A percentile compares a stretch with the other conserved stretches of the same genome.
Conservation (phyloP, 2,797 vertebrate species). For the Platalea minor region DNA sequence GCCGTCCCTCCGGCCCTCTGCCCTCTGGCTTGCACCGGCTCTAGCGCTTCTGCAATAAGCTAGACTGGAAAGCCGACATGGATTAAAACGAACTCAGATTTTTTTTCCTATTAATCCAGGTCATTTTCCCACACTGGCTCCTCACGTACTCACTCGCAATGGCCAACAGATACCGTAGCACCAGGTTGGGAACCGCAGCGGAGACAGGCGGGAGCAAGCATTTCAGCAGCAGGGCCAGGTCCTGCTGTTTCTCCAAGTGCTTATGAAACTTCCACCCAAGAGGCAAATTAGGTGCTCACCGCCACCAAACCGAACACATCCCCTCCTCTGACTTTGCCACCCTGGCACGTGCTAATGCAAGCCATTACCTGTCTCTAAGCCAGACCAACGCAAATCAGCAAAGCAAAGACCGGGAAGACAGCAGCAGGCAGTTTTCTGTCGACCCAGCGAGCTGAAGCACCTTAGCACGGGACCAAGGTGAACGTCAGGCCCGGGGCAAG, state of each 20-base stretch:
- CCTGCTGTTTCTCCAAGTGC: background rate
- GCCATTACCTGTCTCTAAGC: background rate
- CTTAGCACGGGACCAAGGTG: background rate
- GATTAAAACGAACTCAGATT: background rate
- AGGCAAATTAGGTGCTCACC: background rate
- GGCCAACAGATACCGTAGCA: accelerated
- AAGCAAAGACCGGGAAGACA: background rate
- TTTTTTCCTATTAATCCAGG: background rate
- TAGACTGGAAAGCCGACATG: background rate
- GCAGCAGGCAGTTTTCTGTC: background rate
- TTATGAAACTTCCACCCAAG: background rate
- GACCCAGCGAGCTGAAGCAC: background rate
- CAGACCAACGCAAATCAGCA: background rate
- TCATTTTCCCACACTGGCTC: background rate
- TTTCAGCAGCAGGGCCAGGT: background rate
- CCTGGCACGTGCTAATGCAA: background rate
- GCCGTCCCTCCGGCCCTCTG: background rate
- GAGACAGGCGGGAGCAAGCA: background rate
- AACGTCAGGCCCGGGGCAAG: background rate
- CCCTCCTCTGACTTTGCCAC: background rate
- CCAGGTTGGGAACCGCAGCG: background rate
- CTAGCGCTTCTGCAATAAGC: background rate
- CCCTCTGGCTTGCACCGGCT: background rate
- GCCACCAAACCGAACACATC: background rate
- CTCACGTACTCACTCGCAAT: accelerated